Base-by-base conservation (phyloP, 2,797 vertebrate genomes). In the Gymnothorax reevesii region DNA sequence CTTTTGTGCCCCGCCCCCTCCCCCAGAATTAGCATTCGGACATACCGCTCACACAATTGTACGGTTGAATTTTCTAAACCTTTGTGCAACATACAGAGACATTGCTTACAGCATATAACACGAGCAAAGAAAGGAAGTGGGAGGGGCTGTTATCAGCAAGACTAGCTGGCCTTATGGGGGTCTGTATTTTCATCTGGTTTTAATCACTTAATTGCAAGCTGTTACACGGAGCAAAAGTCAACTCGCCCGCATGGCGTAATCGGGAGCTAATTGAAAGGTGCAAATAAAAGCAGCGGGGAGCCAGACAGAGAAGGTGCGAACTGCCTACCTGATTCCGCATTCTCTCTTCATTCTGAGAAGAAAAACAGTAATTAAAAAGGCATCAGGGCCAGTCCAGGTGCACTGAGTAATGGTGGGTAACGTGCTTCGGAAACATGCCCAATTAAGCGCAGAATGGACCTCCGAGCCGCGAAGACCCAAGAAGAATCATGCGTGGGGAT, bases 131-230 rank as follows among this genome's bases (percentile, higher is more conserved):
- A 54, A 64, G 20, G 54, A 77, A 8, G 57, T 59, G 9, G 7
- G 17, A 22, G 33, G 7, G 17, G 54, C 60, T 82, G 86, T 57
- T 54, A 73, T 55, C 82, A 59, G 55, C 82, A 75, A 55, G 64
- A 22, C 49, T 54, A 15, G 75, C 75, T 2, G 42, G 17, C 75
- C 49, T 79, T 42, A 7, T 13, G n/a, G 75, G 22, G 57, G 33
- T 83, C 55, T 25, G 1, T 73, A 42, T 73, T 10, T 73, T 42
- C 69, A 49, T 15, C 42, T 22, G 86, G 83, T 42, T 42, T 87
- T 84, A 84, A 84, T 77, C 52, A 77, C 69, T 84, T 79, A 84
- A 54, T 42, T 60, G n/a, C 20, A 42, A 60, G 66, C 60, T 71
- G 22, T 83, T 83, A 59, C 83, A 27, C 49, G 62, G 75, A 82